Evolutionary conservation across 2,797 vertebrate species (phyloP), one percentile per base, ranked within the genome.

Genomic region (Muraenolepis orangiensis): DNA sequence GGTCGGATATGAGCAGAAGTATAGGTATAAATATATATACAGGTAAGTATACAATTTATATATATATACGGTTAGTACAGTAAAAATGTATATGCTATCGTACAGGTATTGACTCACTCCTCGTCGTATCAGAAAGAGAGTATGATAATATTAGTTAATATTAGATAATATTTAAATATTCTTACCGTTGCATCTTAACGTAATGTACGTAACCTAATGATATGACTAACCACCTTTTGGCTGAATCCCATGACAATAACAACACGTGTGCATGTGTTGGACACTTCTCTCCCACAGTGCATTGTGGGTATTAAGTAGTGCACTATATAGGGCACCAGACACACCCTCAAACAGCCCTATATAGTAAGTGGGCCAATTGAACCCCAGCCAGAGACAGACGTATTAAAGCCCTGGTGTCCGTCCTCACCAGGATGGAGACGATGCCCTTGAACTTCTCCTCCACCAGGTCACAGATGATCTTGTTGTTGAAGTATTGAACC

Each of bases 401-500:
- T n/a, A n/a, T n/a, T n/a, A n/a, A n/a, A n/a, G n/a, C n/a, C n/a
- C n/a, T n/a, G n/a, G n/a, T n/a, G n/a, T n/a, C n/a, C n/a, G n/a
- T n/a, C 64, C 89, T 90, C 88, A 99, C 98, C 95, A 99, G 86
- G 78, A 99, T 96, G 66, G 98, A 97, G 90, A 99, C 97, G 83
- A 99, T 98, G 89, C 98, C 98, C 92, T 98, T 99, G 87, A 96
- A 98, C 89, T 99, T 99, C 91, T 98, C 96, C 84, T 99, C 98
- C 81, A 99, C 98, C 83, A 99, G 92, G 83, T 99, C 98, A 79
- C 97, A 99, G 86, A 99, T 99, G 80, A 99, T 98, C 90, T 99
- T 99, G 93, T 99, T 99, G 92, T 99, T 97, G 91, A 99, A 99
- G 87, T 98, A 99, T 75, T 96, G 96, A 81, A 99, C 97, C 0